Evolutionary conservation across 2,113 vertebrate species (phyloP), one percentile per base, ranked within the genome.

Genomic region (Sterna hirundo): DNA sequence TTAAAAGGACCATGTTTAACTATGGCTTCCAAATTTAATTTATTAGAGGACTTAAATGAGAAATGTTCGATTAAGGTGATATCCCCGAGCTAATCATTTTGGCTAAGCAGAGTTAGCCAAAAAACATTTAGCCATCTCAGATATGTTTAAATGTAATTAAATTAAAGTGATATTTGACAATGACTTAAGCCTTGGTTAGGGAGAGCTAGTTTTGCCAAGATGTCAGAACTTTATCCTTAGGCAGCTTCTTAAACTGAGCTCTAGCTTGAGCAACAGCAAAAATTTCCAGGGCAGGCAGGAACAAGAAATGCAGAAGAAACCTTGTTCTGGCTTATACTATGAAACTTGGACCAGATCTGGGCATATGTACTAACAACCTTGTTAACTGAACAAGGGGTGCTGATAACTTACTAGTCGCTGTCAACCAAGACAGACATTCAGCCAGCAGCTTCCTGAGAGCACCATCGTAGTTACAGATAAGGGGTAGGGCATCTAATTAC

Each of bases 161-260:
- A 82, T 83, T 92, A 82, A 88, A 94, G 72, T 17, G 21, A 26
- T 94, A 94, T 79, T 79, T 92, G 88, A 89, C 83, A 89, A 79
- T 89, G 83, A 29, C 61, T 92, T 94, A 85, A 94, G 89, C 38
- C 23, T 83, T 94, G 88, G n/a, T 75, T 52, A 88, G 23, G 57
- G 44, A 92, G 92, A 82, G 22, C 17, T 58, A 46, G 66, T 69
- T 94, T 57, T 94, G 91, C 88, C 91, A 94, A 87, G 83, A 79
- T 85, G 81, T 82, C 49, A 89, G 52, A 89, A 94, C 12, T 87
- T 83, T 94, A 60, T 94, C 95, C 93, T 91, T 44, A 88, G 88
- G 86, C 83, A 79, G 46, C 66, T 84, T 88, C 92, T 90, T 78
- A 92, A 95, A 93, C 12, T 60, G 65, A 89, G 57, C 8, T 23